phyloP scores from a whole-genome alignment of 2,797 vertebrate species.

The Leptoclinus maculatus region DNA sequence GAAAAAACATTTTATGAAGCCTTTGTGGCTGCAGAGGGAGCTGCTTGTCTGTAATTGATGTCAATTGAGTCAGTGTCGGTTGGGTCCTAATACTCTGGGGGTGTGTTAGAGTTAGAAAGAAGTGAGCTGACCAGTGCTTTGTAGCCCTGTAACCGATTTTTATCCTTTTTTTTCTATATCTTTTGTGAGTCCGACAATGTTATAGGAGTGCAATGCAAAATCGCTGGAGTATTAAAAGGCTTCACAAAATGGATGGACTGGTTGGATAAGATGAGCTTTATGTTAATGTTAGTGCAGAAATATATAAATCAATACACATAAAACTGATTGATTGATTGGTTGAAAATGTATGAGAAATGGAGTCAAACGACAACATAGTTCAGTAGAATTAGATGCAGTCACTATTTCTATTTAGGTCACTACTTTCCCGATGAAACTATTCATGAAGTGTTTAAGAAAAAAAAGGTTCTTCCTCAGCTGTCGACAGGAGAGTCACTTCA shows the following conservation, averaged over 20 bases:
- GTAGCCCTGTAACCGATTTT: no score
- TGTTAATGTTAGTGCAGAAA: neutral
- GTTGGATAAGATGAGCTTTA: neutral
- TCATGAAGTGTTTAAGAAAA: neutral
- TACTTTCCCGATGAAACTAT: neutral
- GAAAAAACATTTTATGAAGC: neutral
- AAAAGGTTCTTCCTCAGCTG: neutral
- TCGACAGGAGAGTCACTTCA: neutral
- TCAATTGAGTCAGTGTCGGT: no score
- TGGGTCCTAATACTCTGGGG: neutral
- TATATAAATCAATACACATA: neutral
- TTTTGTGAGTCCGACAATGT: neutral
- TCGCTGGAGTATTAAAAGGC: neutral
- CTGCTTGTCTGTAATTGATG: no score
- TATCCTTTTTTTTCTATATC: neutral
- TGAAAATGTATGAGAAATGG: neutral
- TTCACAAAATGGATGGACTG: neutral
- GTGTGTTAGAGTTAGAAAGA: neutral
- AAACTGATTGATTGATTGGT: neutral
- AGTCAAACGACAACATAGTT: neutral
- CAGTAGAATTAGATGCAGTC: neutral
- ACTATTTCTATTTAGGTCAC: neutral
- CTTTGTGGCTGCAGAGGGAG: neutral
- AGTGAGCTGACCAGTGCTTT: neutral
- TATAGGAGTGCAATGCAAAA: neutral